Percentiles rank a stretch among this genome's conserved stretches.
Conservation (phyloP, 53 echinoderm and acorn worm species). For the Paelopatides confundens region DNA sequence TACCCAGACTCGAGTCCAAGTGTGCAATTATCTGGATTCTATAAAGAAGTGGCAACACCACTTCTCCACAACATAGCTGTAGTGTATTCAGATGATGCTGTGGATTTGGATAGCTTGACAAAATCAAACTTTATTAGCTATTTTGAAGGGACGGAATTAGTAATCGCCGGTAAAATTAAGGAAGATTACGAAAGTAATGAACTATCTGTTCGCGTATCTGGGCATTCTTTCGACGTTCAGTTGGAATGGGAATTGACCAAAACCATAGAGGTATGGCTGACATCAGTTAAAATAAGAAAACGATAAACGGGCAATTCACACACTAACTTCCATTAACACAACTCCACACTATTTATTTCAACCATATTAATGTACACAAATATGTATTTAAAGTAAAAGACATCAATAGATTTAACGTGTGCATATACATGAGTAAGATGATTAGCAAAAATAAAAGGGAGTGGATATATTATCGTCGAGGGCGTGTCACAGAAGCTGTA, state of each 20-base stretch:
- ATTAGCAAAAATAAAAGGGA: too few relatives aligned
- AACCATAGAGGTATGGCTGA: background rate
- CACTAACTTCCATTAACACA: too few relatives aligned
- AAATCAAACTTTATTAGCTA: constrained; percentile 80
- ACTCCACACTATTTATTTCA: too few relatives aligned
- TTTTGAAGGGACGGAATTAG: constrained; percentile 88
- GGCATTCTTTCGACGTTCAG: constrained; percentile 20
- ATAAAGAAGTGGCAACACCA: constrained; percentile 93
- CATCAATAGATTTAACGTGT: too few relatives aligned
- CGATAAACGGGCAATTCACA: too few relatives aligned
- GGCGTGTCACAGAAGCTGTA: too few relatives aligned
- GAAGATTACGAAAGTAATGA: constrained; percentile 48
- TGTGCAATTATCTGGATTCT: constrained; percentile 90
- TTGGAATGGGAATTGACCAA: constrained; percentile 28
- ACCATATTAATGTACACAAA: too few relatives aligned
- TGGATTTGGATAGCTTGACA: constrained; percentile 68
- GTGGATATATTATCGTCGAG: too few relatives aligned
- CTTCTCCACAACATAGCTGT: constrained; percentile 81
- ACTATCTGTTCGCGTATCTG: background rate
- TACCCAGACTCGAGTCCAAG: constrained; percentile 80
- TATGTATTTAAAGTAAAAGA: too few relatives aligned
- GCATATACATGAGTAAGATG: too few relatives aligned
- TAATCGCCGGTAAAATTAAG: constrained; percentile 84
- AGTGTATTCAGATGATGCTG: constrained; percentile 60
- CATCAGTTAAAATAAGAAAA: background rate